Conservation (phyloP, 2,888 invertebrate species). For the Exephanes ischioxanthus region DNA sequence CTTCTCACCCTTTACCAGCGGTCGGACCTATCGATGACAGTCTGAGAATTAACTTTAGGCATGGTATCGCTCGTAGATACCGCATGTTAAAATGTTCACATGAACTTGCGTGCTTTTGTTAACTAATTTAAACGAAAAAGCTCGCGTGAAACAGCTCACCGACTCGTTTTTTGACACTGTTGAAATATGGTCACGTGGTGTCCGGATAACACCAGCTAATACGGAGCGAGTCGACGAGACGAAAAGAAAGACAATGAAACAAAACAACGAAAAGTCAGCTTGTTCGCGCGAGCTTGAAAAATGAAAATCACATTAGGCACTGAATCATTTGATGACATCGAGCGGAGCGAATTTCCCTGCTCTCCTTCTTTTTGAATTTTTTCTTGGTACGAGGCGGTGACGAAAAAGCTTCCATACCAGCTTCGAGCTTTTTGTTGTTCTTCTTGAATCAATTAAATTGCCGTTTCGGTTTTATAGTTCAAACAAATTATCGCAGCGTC, state of each 20-base stretch:
- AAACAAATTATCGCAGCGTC: neutral
- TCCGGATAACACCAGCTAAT: neutral
- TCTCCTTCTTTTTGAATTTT: slow-evolving; percentile 16
- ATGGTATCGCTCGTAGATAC: slow-evolving; percentile 11
- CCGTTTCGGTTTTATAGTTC: neutral
- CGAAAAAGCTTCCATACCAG: neutral
- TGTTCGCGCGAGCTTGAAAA: slow-evolving; percentile 13
- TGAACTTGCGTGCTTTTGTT: neutral
- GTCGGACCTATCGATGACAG: neutral
- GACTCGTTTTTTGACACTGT: neutral
- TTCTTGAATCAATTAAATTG: neutral
- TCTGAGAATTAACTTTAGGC: neutral
- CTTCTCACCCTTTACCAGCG: neutral
- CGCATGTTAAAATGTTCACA: neutral
- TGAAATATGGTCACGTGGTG: neutral
- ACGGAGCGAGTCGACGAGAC: neutral
- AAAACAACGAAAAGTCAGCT: neutral
- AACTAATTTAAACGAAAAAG: slow-evolving; percentile 1
- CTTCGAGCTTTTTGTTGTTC: neutral
- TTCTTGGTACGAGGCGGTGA: neutral
- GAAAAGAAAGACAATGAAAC: neutral
- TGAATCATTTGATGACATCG: slow-evolving; percentile 44
- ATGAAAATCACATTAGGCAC: slow-evolving; percentile 54
- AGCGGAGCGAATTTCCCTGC: slow-evolving; percentile 31
- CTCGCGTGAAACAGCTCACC: neutral